Evolutionary conservation across 1,140 invertebrate genomes (phyloP).

Genomic region (Octopus sinensis): DNA sequence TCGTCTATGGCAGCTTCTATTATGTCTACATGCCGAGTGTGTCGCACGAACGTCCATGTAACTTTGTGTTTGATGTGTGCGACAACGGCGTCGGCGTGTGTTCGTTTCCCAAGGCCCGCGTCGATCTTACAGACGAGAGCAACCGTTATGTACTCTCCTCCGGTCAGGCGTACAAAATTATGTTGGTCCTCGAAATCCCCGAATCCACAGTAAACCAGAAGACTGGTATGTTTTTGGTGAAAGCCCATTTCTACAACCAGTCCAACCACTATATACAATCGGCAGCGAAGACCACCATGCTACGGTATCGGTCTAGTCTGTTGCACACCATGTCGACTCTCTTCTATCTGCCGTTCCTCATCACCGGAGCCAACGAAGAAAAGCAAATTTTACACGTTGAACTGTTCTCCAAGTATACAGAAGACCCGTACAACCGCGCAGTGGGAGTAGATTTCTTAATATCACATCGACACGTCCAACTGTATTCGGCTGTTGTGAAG

Average conservation of each 20-base stretch:
- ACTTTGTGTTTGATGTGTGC: slow-evolving; percentile 1
- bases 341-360: neutral
- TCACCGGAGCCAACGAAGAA: neutral
- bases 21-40: neutral
- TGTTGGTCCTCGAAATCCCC: neutral
- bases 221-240: neutral
- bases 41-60: neutral
- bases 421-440: neutral
- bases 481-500: neutral
- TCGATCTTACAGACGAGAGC: neutral
- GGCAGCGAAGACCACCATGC: neutral
- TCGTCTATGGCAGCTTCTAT: neutral
- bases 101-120: neutral
- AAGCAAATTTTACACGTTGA: neutral
- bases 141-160: neutral
- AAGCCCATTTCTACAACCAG: neutral
- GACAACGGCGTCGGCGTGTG: neutral
- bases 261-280: neutral
- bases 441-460: neutral
- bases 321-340: neutral
- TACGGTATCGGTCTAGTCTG: neutral
- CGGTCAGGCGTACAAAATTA: neutral
- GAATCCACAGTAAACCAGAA: neutral
- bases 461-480: neutral
- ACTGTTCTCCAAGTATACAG: neutral